phyloP scores from a whole-genome alignment of 2,888 invertebrate species.

The Euspilapteryx auroguttella region DNA sequence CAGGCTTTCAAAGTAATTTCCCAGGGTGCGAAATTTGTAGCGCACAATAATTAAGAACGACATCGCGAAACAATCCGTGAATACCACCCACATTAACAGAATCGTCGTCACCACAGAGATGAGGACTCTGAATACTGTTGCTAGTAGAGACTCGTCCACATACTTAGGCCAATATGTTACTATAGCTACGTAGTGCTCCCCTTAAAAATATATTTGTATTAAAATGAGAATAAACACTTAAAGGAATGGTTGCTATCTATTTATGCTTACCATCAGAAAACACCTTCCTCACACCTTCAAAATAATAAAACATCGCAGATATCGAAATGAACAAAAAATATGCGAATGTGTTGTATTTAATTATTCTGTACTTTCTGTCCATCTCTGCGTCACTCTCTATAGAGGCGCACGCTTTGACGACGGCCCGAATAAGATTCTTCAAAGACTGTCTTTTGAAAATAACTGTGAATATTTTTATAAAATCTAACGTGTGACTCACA shows the following conservation, averaged over 20 bases:
- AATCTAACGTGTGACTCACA: constrained; percentile 35
- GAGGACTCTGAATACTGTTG: constrained; percentile 18
- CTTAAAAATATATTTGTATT: too few species aligned
- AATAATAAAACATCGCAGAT: too few species aligned
- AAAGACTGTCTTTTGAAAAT: constrained; percentile 23
- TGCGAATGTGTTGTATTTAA: constrained; percentile 30
- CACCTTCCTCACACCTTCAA: constrained; percentile 34
- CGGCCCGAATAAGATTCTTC: constrained; percentile 22
- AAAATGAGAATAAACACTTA: too few species aligned
- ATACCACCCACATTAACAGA: constrained; percentile 31
- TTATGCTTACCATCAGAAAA: constrained; percentile 17
- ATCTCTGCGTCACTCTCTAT: constrained; percentile 24
- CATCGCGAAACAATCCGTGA: constrained; percentile 24
- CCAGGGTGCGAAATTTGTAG: constrained; percentile 40
- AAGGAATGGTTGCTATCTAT: too few species aligned
- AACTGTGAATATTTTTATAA: constrained; percentile 32
- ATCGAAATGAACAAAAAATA: too few species aligned
- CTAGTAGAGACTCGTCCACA: constrained; percentile 22
- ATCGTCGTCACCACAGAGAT: constrained; percentile 25
- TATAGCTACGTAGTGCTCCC: constrained; percentile 33
- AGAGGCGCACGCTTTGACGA: constrained; percentile 24
- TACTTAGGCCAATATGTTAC: constrained; percentile 37
- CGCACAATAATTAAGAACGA: constrained; percentile 34
- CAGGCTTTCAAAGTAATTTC: constrained; percentile 21
- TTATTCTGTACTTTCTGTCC: constrained; percentile 24